These are phyloP conservation scores for Lepilemur ruficaudatus DNA, from an alignment of 2,797 vertebrate species.

Conservation along the genomic window DNA sequence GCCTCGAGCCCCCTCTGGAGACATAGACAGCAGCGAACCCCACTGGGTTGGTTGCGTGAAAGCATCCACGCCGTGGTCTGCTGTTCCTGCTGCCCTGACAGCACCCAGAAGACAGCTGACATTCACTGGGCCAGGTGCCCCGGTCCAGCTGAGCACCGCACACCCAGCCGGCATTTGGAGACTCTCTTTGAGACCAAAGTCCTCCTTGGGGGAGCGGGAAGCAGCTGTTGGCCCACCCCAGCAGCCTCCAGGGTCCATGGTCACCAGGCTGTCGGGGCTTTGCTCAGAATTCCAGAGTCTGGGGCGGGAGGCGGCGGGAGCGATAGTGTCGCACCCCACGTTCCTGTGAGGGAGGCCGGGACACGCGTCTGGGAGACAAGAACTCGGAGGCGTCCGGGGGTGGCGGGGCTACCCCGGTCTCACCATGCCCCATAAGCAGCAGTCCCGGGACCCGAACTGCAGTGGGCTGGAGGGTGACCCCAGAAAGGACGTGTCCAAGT, in stretches of 20 bases:
- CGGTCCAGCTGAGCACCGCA: not conserved
- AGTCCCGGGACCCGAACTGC: not conserved
- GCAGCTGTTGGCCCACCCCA: accelerated
- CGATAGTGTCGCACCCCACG: no score
- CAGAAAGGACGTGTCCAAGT: no score
- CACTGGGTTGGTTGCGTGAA: constrained; percentile 28
- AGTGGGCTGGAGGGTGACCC: not conserved
- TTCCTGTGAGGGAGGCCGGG: no score
- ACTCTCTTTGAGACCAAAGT: no score
- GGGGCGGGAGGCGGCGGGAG: not conserved
- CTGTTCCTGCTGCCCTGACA: constrained; percentile 43
- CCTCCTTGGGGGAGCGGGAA: not conserved
- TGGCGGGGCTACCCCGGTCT: not conserved
- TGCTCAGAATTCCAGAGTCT: not conserved
- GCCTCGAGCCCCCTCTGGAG: not conserved
- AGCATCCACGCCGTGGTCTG: constrained; percentile 60
- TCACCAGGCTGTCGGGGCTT: accelerated
- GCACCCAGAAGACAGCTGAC: constrained; percentile 41
- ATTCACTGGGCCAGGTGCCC: not conserved
- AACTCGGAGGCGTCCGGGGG: not conserved
- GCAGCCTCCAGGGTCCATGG: not conserved
- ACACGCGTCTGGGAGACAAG: no score
- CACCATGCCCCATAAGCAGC: not conserved
- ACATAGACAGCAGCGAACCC: not conserved
- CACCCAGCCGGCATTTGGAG: accelerated